Base-by-base conservation (phyloP, 2,113 vertebrate genomes). In the Oxygymnocypris stewartii region DNA sequence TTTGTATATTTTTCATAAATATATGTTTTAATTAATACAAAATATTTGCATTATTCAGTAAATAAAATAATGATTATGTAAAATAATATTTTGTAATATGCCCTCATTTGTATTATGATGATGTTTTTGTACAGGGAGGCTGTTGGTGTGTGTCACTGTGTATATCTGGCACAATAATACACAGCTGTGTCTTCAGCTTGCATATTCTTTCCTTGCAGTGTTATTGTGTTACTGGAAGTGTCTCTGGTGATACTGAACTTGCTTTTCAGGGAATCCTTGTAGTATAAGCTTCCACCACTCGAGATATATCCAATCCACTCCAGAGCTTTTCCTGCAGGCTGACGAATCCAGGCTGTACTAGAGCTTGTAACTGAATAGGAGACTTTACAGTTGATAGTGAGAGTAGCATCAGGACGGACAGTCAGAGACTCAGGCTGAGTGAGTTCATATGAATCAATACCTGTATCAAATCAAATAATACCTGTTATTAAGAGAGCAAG, bases 281-380 rank as follows among this genome's bases (percentile, higher is more conserved):
- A 6, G 67, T 25, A 0, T 5, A 35, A 35, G 14, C 0, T 0
- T 65, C 61, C 61, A 31, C 0, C 0, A 44, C 0, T 0, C 2
- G 3, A 20, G 9, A 90, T 81, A 0, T 0, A 0, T 2, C 67
- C 89, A 23, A 92, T 51, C 88, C 88, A 90, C 65, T 90, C 91
- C 75, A 89, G 69, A 40, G 63, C 37, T 85, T 86, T 88, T 57
- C 85, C 74, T 63, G 86, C 59, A 25, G 47, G 16, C 3, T 92
- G 89, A n/a, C 87, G 31, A 12, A 91, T 77, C 86, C 87, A 91
- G 74, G 0, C 0, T 25, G 90, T 87, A 2, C 0, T 0, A 10
- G 61, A 65, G 25, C 57, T 25, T 42, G 74, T 89, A 23, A 87
- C 40, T 65, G 79, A 82, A 76, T 87, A 87, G 1, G 85, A 81